Percentiles rank a stretch among this genome's conserved stretches.
Evolutionary conservation across 2,888 invertebrate genomes (phyloP).

Genomic region (Ectropis crepuscularia): DNA sequence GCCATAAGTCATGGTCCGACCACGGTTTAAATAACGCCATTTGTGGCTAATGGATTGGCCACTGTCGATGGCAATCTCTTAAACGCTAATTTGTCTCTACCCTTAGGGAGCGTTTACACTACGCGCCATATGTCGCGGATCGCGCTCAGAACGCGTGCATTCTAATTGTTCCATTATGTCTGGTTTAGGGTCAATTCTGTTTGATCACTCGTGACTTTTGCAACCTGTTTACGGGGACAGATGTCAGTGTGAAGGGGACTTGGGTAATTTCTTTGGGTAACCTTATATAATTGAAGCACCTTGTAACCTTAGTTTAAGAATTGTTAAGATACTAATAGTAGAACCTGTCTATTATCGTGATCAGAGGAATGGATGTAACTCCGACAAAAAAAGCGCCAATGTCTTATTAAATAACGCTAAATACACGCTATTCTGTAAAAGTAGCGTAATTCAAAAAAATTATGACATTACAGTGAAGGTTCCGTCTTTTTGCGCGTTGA

Average conservation of each 20-base stretch:
- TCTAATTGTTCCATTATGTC: conserved; percentile 67
- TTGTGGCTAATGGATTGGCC: conserved; percentile 79
- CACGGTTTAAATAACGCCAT: conserved; percentile 68
- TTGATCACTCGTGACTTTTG: conserved; percentile 32
- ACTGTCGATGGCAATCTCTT: conserved; percentile 77
- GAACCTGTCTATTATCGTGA: too few species aligned
- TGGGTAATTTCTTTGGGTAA: neutral
- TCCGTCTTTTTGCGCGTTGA: too few species aligned
- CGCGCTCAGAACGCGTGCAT: conserved; percentile 50
- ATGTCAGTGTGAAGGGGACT: conserved; percentile 11
- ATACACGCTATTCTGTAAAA: too few species aligned
- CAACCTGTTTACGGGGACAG: conserved; percentile 20
- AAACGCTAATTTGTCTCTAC: conserved; percentile 73
- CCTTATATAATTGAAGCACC: too few species aligned
- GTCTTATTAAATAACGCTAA: too few species aligned
- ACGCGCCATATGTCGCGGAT: conserved; percentile 75
- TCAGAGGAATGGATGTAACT: too few species aligned
- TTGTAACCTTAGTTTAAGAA: too few species aligned
- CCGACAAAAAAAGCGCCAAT: too few species aligned
- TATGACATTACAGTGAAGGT: too few species aligned
- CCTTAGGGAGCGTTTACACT: conserved; percentile 45
- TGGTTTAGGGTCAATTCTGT: conserved; percentile 46
- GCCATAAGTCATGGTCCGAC: conserved; percentile 24
- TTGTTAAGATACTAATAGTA: too few species aligned
- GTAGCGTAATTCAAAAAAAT: too few species aligned